phyloP scores from a whole-genome alignment of 1,140 invertebrate genomes.

The Sycophila sp. region DNA sequence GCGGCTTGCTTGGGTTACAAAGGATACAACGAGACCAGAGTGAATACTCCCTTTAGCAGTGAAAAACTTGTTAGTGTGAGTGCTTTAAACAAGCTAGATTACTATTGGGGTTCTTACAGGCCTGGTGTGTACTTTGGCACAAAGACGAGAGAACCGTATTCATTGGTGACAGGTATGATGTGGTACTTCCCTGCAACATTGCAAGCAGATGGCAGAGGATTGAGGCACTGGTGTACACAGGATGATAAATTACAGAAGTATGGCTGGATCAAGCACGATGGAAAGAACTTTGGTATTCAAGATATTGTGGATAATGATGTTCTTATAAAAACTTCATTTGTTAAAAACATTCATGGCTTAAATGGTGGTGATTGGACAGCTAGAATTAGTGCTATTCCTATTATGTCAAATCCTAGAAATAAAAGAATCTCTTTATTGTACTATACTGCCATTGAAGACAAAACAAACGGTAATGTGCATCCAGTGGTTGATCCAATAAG shows the following conservation, averaged over 20 bases:
- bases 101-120: conserved; percentile 94
- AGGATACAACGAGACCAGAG: conserved; percentile 86
- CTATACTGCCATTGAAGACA: conserved; percentile 81
- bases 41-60: conserved; percentile 85
- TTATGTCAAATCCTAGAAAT: conserved; percentile 53
- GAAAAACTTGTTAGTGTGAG: conserved; percentile 77
- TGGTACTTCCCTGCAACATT: conserved; percentile 88
- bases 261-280: conserved; percentile 94
- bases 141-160: conserved; percentile 87
- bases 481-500: conserved; percentile 61
- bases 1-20: conserved; percentile 80
- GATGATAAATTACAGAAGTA: conserved; percentile 82
- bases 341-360: conserved; percentile 82
- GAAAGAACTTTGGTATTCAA: conserved; percentile 90
- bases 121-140: conserved; percentile 90
- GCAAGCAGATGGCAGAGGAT: conserved; percentile 73
- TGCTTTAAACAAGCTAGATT: conserved; percentile 78
- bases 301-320: conserved; percentile 85
- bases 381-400: conserved; percentile 75
- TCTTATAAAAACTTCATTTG: conserved; percentile 85
- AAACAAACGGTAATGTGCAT: conserved; percentile 71
- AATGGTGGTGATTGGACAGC: conserved; percentile 95
- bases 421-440: conserved; percentile 78
- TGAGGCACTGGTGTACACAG: conserved; percentile 94
- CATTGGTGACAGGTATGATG: conserved; percentile 93